Evolutionary conservation across 2,113 vertebrate genomes (phyloP).

Genomic region (Zeus faber): DNA sequence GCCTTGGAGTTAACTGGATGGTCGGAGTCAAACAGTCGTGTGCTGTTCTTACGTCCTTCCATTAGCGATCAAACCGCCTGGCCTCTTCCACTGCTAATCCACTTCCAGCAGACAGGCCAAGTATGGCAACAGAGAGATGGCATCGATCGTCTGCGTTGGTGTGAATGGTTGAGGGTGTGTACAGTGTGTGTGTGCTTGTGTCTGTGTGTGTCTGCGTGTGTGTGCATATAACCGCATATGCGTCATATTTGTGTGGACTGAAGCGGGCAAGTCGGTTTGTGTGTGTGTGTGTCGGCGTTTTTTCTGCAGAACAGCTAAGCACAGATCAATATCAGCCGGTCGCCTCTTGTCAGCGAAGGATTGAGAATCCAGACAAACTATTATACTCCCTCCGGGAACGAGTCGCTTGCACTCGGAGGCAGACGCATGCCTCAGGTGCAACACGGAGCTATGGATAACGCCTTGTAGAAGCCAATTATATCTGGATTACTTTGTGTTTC

Average conservation of each 20-base stretch:
- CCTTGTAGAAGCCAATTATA: too few species aligned
- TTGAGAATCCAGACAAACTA: slow-evolving; percentile 37
- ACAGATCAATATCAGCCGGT: slow-evolving; percentile 48
- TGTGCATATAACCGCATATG: not conserved
- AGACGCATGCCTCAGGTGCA: too few species aligned
- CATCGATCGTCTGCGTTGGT: slow-evolving; percentile 40
- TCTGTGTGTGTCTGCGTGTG: slow-evolving; percentile 7
- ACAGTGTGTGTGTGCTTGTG: slow-evolving; percentile 6
- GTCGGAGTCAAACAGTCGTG: slow-evolving; percentile 36
- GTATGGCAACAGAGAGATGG: slow-evolving; percentile 34
- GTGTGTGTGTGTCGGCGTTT: slow-evolving; percentile 1
- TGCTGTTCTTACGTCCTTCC: slow-evolving; percentile 26
- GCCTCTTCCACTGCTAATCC: slow-evolving; percentile 58
- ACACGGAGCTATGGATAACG: too few species aligned
- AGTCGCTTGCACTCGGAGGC: too few species aligned
- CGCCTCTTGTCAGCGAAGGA: slow-evolving; percentile 34
- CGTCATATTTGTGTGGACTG: not conserved
- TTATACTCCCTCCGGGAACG: slow-evolving; percentile 10
- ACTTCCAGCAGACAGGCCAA: slow-evolving; percentile 52
- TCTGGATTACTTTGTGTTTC: too few species aligned
- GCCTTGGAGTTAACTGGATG: slow-evolving; percentile 13
- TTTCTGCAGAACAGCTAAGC: slow-evolving; percentile 22
- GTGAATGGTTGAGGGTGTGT: slow-evolving; percentile 5
- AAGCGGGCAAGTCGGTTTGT: slow-evolving; percentile 3
- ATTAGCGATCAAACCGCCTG: slow-evolving; percentile 40